These are phyloP conservation scores for Notarius lentiginosus DNA, from an alignment of 2,113 vertebrate species.

Conservation along the genomic window DNA sequence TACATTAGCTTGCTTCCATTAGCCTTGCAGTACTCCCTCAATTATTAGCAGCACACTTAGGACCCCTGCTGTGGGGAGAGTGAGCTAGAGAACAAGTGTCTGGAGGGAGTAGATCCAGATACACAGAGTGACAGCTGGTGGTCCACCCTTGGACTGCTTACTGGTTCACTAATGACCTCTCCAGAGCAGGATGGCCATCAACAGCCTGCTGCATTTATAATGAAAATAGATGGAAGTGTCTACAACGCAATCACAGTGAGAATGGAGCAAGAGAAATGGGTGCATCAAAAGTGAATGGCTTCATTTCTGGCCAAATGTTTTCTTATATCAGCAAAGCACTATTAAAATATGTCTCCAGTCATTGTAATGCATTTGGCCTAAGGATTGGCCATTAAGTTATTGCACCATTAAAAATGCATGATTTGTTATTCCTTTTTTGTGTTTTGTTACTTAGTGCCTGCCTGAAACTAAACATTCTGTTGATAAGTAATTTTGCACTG, in stretches of 20 bases:
- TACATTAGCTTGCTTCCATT: conserved; percentile 65
- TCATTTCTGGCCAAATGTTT: conserved; percentile 68
- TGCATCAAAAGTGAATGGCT: conserved; percentile 69
- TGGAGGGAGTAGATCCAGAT: conserved; percentile 38
- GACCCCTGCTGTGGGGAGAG: conserved; percentile 60
- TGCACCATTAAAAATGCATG: conserved; percentile 48
- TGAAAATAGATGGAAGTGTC: conserved; percentile 61
- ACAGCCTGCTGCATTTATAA: conserved; percentile 46
- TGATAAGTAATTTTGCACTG: not conserved
- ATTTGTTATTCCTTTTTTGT: conserved; percentile 38
- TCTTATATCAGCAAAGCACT: conserved; percentile 69
- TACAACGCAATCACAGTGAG: conserved; percentile 33
- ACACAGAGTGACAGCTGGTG: conserved; percentile 58
- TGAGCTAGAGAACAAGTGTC: conserved; percentile 51
- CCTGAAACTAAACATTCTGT: conserved; percentile 12
- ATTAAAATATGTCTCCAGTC: conserved; percentile 57
- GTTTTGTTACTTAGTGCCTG: conserved; percentile 47
- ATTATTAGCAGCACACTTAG: conserved; percentile 57
- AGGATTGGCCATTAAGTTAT: conserved; percentile 53
- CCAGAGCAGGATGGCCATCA: conserved; percentile 50
- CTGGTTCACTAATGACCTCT: conserved; percentile 64
- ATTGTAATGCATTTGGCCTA: conserved; percentile 54
- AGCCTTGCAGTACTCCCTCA: conserved; percentile 59
- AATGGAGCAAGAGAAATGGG: conserved; percentile 31
- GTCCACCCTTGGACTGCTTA: conserved; percentile 62